A percentile compares a stretch with the other conserved stretches of the same genome.
Evolutionary conservation across 1,140 invertebrate genomes (phyloP).

Genomic region (Drosophila seguyi): DNA sequence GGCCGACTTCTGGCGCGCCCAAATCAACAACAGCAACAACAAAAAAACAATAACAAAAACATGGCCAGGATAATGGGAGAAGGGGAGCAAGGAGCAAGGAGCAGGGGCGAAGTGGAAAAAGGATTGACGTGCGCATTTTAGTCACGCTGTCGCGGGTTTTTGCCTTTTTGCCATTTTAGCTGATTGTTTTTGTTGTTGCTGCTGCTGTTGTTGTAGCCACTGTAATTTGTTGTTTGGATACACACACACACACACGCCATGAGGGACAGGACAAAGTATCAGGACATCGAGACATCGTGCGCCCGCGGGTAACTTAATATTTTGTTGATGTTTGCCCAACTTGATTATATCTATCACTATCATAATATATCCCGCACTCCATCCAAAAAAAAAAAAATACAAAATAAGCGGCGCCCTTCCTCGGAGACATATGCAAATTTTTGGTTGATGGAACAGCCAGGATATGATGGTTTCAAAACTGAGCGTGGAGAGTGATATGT

Average conservation of each 20-base stretch:
- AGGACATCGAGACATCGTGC: slow-evolving; percentile 28
- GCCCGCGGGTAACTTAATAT: slow-evolving; percentile 71
- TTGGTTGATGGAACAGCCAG: too few species aligned
- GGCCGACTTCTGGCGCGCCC: slow-evolving; percentile 58
- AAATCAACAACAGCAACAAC: slow-evolving; percentile 42
- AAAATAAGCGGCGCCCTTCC: not conserved
- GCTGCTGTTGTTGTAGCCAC: slow-evolving; percentile 2
- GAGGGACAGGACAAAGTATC: slow-evolving; percentile 28
- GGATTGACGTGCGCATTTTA: slow-evolving; percentile 76
- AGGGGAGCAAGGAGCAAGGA: too few species aligned
- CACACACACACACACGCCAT: slow-evolving; percentile 41
- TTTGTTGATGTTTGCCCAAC: slow-evolving; percentile 78
- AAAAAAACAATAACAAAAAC: slow-evolving; percentile 35
- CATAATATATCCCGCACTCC: slow-evolving; percentile 34
- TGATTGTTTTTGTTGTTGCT: slow-evolving; percentile 68
- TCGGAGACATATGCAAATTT: slow-evolving; percentile 42
- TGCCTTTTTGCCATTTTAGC: slow-evolving; percentile 75
- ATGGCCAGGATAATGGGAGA: slow-evolving; percentile 7
- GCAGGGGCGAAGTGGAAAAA: slow-evolving; percentile 36
- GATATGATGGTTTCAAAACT: slow-evolving; percentile 36
- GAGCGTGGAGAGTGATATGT: not conserved
- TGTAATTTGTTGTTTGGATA: slow-evolving; percentile 14
- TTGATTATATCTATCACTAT: slow-evolving; percentile 77
- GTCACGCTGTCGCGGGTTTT: slow-evolving; percentile 68
- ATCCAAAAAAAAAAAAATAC: too few species aligned